phyloP scores from a whole-genome alignment of 2,888 invertebrate genomes.

The Sphaerophoria taeniata region DNA sequence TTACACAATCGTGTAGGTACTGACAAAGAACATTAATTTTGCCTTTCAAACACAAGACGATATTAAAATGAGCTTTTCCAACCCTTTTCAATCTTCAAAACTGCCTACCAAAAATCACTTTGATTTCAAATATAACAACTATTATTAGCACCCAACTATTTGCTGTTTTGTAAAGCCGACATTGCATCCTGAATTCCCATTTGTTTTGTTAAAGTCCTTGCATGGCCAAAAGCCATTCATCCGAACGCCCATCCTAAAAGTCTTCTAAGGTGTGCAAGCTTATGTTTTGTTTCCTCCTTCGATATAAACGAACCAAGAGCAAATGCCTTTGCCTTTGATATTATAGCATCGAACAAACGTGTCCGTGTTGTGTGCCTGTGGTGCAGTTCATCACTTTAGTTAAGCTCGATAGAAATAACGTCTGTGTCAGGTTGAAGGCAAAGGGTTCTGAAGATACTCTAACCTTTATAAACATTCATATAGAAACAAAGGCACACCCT shows the following conservation, averaged over 20 bases:
- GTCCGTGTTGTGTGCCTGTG: constrained; percentile 10
- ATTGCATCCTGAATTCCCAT: constrained; percentile 56
- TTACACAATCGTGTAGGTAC: too few relatives aligned
- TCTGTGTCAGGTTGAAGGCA: background rate
- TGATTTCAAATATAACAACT: constrained; percentile 36
- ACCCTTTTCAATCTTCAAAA: constrained; percentile 22
- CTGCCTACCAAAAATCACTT: constrained; percentile 52
- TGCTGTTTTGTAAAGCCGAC: constrained; percentile 32
- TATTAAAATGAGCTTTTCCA: background rate
- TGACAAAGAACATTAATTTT: too few relatives aligned
- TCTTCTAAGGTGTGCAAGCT: constrained; percentile 76
- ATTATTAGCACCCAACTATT: constrained; percentile 43
- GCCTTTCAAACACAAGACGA: background rate
- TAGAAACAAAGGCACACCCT: constrained; percentile 32
- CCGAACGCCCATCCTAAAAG: constrained; percentile 72
- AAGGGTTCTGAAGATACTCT: background rate
- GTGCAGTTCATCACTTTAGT: constrained; percentile 65
- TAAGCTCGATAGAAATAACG: constrained; percentile 30
- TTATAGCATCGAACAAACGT: background rate
- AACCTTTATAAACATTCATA: background rate
- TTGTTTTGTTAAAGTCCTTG: constrained; percentile 56
- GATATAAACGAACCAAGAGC: constrained; percentile 15
- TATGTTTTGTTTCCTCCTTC: constrained; percentile 73
- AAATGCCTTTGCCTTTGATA: background rate
- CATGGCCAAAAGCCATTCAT: constrained; percentile 76